Conservation (phyloP, 2,113 vertebrate species). For the Etheostoma spectabile region DNA sequence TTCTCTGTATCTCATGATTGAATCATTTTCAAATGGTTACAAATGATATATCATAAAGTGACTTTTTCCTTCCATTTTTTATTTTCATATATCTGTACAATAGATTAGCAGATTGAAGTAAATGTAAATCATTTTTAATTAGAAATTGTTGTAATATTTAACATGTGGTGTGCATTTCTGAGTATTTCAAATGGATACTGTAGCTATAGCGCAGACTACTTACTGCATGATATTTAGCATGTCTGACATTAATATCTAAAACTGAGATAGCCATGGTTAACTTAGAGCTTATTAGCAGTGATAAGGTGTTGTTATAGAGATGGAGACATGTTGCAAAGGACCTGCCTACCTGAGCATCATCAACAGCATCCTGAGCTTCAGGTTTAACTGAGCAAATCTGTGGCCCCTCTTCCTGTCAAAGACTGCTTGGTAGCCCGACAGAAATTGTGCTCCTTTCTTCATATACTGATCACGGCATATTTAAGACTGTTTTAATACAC, state of each 20-base stretch:
- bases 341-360: conserved; percentile 82
- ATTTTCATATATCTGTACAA: conserved; percentile 35
- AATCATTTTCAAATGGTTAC: conserved; percentile 26
- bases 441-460: conserved; percentile 15
- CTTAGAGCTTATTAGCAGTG: conserved; percentile 88
- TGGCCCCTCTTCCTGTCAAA: conserved; percentile 9
- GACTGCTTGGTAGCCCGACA: conserved; percentile 18
- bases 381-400: conserved; percentile 34
- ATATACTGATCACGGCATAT: background rate
- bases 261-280: conserved; percentile 75
- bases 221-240: conserved; percentile 72
- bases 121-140: conserved; percentile 24
- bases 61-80: conserved; percentile 16
- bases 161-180: conserved; percentile 44
- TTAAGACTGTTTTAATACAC: conserved; percentile 23
- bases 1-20: conserved; percentile 10
- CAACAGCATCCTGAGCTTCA: conserved; percentile 72
- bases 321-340: conserved; percentile 78
- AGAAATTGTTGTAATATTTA: conserved; percentile 28
- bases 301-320: conserved; percentile 78
- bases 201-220: conserved; percentile 57
- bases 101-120: background rate
- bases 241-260: conserved; percentile 63
- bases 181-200: conserved; percentile 42
- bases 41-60: conserved; percentile 35